Base-by-base conservation (phyloP, 2,888 invertebrate species). In the Oxystoma pomonae region DNA sequence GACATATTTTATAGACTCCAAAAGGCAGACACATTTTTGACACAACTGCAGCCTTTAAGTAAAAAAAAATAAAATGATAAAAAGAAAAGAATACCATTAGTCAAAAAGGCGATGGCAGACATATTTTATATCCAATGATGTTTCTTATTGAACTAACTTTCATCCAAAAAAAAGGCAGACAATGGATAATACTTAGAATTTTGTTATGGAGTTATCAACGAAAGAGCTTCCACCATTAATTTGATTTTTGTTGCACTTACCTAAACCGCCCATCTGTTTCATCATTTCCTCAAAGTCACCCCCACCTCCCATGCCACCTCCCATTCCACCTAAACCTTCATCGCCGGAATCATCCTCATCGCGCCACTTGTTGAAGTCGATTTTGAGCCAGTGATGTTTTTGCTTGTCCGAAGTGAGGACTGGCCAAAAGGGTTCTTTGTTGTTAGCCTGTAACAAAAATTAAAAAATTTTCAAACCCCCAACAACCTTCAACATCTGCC, bases 341-440 rank as follows among this genome's bases (percentile, higher is more conserved):
- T 91, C 91, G 9, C 90, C 94, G 61, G 92, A 94, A 67, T 97
- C 97, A 75, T 94, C 94, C 81, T 98, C 98, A 82, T 98, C 98
- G 82, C 89, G 90, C 98, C 97, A 98, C 83, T 96, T 96, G 78
- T 94, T 93, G 80, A 98, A 99, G 79, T 98, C 98, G 73, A 96
- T 91, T 84, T 97, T 98, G 73, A 98, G 85, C 90, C 96, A 98
- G 79, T 96, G 96, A 73, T 90, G 89, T 83, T 97, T 97, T 80
- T 89, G 90, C 69, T 79, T 91, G 73, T 92, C 92, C 78, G 91
- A 92, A 63, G 94, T 91, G 72, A 97, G 83, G 70, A 90, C 84
- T 60, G 94, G 90, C 97, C 97, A 98, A 79, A 88, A 96, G 0
- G 92, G 85, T 65, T 90, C 91, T 58, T 84, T 85, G 69, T 85